Percentiles rank a stretch among this genome's conserved stretches.
phyloP scores from a whole-genome alignment of 2,888 invertebrate species.

The Automeris io region DNA sequence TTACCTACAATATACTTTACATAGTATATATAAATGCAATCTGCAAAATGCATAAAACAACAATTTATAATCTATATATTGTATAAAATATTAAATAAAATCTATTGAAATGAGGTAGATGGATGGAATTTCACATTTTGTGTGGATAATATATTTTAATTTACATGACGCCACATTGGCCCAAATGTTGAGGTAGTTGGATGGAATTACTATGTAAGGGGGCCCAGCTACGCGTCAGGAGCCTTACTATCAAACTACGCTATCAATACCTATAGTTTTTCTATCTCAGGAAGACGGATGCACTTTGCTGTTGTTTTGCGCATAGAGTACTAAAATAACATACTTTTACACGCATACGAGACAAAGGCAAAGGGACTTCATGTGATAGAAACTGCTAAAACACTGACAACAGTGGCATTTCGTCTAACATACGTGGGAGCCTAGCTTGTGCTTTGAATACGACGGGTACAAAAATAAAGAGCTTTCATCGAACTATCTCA shows the following conservation, averaged over 20 bases:
- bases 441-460: constrained; percentile 15
- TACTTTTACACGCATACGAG: too few species aligned
- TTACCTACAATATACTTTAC: constrained; percentile 75
- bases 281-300: too few species aligned
- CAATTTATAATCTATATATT: constrained; percentile 72
- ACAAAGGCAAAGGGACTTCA: too few species aligned
- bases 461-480: constrained; percentile 38
- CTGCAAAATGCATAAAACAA: constrained; percentile 77
- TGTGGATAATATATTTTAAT: constrained; percentile 54
- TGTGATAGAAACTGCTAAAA: too few species aligned
- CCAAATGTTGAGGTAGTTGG: constrained; percentile 78
- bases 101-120: constrained; percentile 83
- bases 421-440: constrained; percentile 13
- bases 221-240: constrained; percentile 60
- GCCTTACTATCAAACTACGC: constrained; percentile 37
- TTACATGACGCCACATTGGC: constrained; percentile 65
- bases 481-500: too few species aligned
- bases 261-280: too few species aligned
- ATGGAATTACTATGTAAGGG: constrained; percentile 76
- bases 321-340: too few species aligned
- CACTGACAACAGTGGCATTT: neutral
- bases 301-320: too few species aligned
- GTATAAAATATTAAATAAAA: constrained; percentile 78
- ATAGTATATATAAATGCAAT: constrained; percentile 76
- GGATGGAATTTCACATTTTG: constrained; percentile 82